phyloP scores from a whole-genome alignment of 2,113 vertebrate species.

The Heterotis niloticus region DNA sequence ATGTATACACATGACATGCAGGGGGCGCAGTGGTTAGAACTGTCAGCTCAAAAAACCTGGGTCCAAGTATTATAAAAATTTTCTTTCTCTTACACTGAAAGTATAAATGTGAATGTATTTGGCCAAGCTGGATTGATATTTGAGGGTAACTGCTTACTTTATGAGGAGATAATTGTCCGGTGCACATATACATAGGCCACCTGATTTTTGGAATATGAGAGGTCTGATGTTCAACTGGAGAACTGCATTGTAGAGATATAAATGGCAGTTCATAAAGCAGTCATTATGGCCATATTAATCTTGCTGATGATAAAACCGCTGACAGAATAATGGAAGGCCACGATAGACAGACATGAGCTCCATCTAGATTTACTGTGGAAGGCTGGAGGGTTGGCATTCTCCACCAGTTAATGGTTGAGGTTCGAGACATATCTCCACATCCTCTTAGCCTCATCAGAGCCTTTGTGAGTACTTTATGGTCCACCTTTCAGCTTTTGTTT shows the following conservation, averaged over 20 bases:
- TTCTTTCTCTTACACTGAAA: too few species aligned
- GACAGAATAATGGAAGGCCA: background rate
- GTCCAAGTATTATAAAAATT: too few species aligned
- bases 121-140: background rate
- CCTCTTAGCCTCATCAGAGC: background rate
- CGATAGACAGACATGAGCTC: background rate
- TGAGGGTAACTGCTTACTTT: background rate
- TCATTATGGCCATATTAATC: background rate
- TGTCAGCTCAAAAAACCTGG: too few species aligned
- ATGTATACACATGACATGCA: too few species aligned
- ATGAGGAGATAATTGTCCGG: background rate
- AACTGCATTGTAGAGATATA: background rate
- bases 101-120: too few species aligned
- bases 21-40: too few species aligned
- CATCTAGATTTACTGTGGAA: background rate
- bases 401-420: background rate
- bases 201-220: background rate
- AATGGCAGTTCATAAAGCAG: slow-evolving; percentile 12
- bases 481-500: background rate
- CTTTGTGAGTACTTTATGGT: too few species aligned
- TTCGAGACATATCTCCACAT: background rate
- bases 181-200: background rate
- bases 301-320: background rate
- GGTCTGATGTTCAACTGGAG: background rate
- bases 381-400: background rate